Base-by-base conservation (phyloP, 2,797 vertebrate species). In the Alca torda region DNA sequence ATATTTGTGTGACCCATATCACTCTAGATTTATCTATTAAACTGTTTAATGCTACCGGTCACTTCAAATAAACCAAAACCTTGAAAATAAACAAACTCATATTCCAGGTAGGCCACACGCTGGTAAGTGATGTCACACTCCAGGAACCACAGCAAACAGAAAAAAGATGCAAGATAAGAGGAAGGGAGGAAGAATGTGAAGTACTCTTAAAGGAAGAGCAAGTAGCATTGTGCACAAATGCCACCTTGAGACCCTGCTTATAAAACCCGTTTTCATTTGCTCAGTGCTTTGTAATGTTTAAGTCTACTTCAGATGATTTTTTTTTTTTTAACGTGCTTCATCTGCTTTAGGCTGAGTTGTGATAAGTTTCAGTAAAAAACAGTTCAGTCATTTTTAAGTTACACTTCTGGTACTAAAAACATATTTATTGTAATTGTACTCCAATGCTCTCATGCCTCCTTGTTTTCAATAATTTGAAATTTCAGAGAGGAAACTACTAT, bases 21-120 rank as follows among this genome's bases (percentile, higher is more conserved):
- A 61, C 13, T 84, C 18, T 41, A 50, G 15, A 64, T 31, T 75
- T 63, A 33, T 4, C 50, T 89, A 12, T 28, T 89, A 64, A 93
- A 72, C 33, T 37, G 8, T 25, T 73, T 82, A 67, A 67, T 16
- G 41, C 20, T 77, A 59, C 33, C 1, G 9, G 31, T 79, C 50
- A 72, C 43, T 91, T 90, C 63, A 90, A 92, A 75, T 68, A 70
- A 94, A 72, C 45, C n/a, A 72, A 57, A 86, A 43, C 25, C 53
- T 78, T 79, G 46, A 76, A 86, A 87, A 77, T 30, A 92, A 93
- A 56, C 39, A 76, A 92, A 20, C 6, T 9, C 37, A n/a, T 57
- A 61, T 53, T 91, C n/a, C 69, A 87, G 41, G 41, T 37, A 68
- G 35, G 69, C 26, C 43, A 69, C 39, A 59, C 0, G 1, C 28